Evolutionary conservation across 2,888 invertebrate genomes (phyloP), one percentile per base, ranked within the genome.

Genomic region (Ichneumoninae sp.): DNA sequence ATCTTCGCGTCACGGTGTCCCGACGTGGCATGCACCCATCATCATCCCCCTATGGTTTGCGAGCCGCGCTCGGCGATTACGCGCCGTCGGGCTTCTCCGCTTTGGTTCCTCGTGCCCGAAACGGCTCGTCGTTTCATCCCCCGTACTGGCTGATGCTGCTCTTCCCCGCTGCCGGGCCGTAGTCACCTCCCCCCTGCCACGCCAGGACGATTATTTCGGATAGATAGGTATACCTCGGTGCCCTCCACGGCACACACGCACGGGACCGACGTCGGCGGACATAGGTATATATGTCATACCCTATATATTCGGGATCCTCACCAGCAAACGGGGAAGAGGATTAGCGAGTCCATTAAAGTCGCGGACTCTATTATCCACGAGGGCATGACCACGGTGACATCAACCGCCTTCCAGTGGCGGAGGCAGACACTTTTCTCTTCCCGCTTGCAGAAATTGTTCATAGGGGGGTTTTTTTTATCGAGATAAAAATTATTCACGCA

Each of bases 341-440:
- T 94, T 94, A 94, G 92, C 92, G 92, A 94, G 93, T 94, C 93
- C 93, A 94, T 94, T 94, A 94, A 94, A 94, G 93, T 94, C 93
- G 93, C 93, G 93, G 92, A 93, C 93, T 94, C 93, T 93, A 93
- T 94, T 94, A 93, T 93, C 92, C 92, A 82, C 88, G 87, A 89
- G 92, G 91, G 91, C 91, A 91, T 89, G 88, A 88, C 90, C 89
- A 92, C 90, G 91, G 91, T 93, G 93, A 93, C 93, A 93, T 93
- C 92, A 92, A 93, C 93, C 91, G 93, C 90, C 89, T 85, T 57
- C 52, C 92, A 92, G 60, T 91, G 92, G 92, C 92, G 91, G 89
- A 90, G 91, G 50, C 60, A 76, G 86, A 40, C 16, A 33, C 79
- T 84, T 83, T 77, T 74, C n/a, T 30, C 13, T 44, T 6, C 33